Evolutionary conservation across 1,140 invertebrate species (phyloP).

Genomic region (Apocrypta bakeri): DNA sequence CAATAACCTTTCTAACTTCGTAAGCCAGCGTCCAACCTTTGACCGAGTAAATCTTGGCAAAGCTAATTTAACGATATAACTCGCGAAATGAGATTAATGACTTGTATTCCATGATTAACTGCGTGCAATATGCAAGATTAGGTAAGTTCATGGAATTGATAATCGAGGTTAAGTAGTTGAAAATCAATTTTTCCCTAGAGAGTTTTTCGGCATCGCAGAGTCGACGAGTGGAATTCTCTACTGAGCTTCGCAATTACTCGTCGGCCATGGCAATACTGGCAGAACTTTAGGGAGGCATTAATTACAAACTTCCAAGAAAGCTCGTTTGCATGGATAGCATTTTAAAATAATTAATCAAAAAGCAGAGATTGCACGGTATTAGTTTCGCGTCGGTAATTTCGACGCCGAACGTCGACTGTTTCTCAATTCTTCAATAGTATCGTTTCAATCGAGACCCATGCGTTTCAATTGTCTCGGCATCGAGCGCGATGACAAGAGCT

Average conservation of each 20-base stretch:
- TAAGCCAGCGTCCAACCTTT: slow-evolving; percentile 6
- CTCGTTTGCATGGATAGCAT: not conserved
- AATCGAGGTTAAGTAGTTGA: not conserved
- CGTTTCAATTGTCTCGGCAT: no score
- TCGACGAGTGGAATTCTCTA: not conserved
- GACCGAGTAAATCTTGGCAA: slow-evolving; percentile 4
- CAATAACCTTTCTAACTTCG: slow-evolving; percentile 25
- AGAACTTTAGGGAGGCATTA: not conserved
- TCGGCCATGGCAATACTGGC: not conserved
- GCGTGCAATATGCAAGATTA: not conserved
- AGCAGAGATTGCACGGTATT: no score
- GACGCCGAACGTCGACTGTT: no score
- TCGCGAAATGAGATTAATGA: not conserved
- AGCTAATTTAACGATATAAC: not conserved
- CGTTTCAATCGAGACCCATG: no score
- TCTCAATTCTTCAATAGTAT: no score
- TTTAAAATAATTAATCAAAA: not conserved
- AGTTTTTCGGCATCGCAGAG: not conserved
- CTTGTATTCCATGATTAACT: not conserved
- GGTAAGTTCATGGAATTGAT: not conserved
- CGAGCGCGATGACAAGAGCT: no score
- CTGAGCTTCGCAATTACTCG: not conserved
- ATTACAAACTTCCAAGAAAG: not conserved
- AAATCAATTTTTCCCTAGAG: not conserved
- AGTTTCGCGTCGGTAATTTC: no score